Evolutionary conservation across 30 jellyfish, hydroid and myxozoan species (phyloP), one percentile per base, ranked within the genome.

Genomic region (Pelagia noctiluca): DNA sequence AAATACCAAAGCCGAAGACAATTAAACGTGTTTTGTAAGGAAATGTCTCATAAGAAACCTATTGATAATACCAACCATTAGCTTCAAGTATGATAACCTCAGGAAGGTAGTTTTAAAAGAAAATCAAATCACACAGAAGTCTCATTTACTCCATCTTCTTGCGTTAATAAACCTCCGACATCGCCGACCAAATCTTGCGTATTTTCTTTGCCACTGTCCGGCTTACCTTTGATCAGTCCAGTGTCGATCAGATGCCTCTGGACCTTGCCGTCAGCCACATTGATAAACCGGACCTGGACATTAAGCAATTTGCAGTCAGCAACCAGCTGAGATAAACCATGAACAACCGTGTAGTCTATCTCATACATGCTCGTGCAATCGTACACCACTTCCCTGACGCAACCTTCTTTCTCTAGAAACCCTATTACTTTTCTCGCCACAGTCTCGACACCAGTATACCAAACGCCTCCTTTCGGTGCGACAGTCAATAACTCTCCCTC

Each of bases 371-470:
- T 64, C 67, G 46, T 63, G 66, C 89, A 83, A 75, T 91, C 98
- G 26, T 75, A n/a, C 42, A 76, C 85, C 18, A 77, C 78, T 48
- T 57, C 76, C 42, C 73, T 66, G 28, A 37, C 50, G 7, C 63
- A 63, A 28, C 86, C 90, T 33, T 76, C 76, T 26, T 76, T 35
- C 42, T 60, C 85, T 46, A 78, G 19, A 28, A 48, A 79, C 76
- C 52, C 48, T 16, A 62, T 25, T 25, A 91, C 60, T 7, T 63
- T 49, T 26, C 26, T 24, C 0, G 88, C 87, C 8, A 91, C 79
- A 42, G 96, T 42, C 50, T 78, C 94, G 54, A 91, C 53, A 47
- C 96, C 98, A 54, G 98, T 94, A 62, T 61, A 91, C 90, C 93
- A 65, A 13, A 85, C 76, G 76, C 90, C 93, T 5, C 90, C 87